Evolutionary conservation across 92 coral and sea anemone genomes (phyloP).

Genomic region (Porites lobata): DNA sequence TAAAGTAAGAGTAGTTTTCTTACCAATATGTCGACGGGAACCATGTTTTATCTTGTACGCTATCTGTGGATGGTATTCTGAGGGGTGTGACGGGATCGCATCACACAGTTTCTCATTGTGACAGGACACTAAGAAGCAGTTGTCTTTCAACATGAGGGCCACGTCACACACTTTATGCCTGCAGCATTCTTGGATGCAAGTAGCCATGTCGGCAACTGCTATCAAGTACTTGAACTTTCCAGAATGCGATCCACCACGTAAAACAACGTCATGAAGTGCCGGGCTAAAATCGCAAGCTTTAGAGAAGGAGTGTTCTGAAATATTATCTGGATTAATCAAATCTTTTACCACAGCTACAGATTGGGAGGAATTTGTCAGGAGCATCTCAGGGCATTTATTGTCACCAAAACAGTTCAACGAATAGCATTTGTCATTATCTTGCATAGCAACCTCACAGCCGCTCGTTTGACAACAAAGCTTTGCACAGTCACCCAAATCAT

Average conservation of each 20-base stretch:
- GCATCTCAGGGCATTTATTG: conserved; percentile 5
- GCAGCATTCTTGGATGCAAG: conserved; percentile 84
- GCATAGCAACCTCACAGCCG: conserved; percentile 74
- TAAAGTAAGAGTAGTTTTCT: neutral
- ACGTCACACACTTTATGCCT: conserved; percentile 83
- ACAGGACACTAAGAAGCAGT: conserved; percentile 90
- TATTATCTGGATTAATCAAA: neutral
- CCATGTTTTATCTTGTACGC: conserved; percentile 71
- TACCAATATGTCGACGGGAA: conserved; percentile 36
- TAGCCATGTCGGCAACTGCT: conserved; percentile 70
- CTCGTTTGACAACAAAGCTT: conserved; percentile 64
- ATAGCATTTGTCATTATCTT: conserved; percentile 24
- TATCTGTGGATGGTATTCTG: conserved; percentile 70
- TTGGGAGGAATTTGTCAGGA: neutral
- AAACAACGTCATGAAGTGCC: conserved; percentile 67
- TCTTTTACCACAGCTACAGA: conserved; percentile 29
- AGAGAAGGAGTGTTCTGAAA: neutral
- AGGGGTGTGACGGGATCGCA: conserved; percentile 64
- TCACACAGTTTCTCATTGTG: conserved; percentile 63
- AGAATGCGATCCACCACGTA: conserved; percentile 86
- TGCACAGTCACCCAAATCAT: conserved; percentile 59
- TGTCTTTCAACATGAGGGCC: conserved; percentile 81
- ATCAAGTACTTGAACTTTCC: conserved; percentile 80
- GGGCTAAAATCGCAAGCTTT: conserved; percentile 66
- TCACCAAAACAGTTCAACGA: conserved; percentile 36